Percentiles rank a stretch among this genome's conserved stretches.
These are phyloP conservation scores for Oophaga sylvatica DNA, from an alignment of 2,797 vertebrate genomes.

Conservation along the genomic window DNA sequence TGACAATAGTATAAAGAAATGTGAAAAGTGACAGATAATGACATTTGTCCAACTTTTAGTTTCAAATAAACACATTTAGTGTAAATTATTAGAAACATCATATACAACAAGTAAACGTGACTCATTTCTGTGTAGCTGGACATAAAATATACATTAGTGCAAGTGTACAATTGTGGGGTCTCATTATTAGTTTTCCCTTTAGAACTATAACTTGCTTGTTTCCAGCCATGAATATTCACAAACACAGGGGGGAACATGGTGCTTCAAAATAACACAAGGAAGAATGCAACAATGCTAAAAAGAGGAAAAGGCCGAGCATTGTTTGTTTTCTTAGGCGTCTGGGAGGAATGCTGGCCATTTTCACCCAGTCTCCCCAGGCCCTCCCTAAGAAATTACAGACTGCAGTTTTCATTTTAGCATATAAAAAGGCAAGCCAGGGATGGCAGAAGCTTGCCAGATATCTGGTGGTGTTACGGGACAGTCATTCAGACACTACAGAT, in stretches of 20 bases:
- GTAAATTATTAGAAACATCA: no score
- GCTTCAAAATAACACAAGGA: slow-evolving; percentile 12
- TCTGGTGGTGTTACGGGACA: slow-evolving; percentile 57
- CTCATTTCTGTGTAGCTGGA: no score
- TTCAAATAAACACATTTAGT: no score
- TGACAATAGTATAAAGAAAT: background rate
- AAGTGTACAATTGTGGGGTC: background rate
- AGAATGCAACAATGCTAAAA: slow-evolving; percentile 2
- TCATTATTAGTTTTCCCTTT: background rate
- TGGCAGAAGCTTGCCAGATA: slow-evolving; percentile 63
- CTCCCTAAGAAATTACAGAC: slow-evolving; percentile 69
- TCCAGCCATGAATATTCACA: slow-evolving; percentile 2
- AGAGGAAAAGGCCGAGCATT: slow-evolving; percentile 48
- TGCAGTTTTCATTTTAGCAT: slow-evolving; percentile 57
- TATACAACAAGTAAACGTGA: no score
- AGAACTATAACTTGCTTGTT: background rate
- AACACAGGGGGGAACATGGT: background rate
- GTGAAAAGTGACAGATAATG: background rate
- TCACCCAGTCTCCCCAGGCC: slow-evolving; percentile 38
- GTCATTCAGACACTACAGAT: slow-evolving; percentile 42
- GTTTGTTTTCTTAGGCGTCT: slow-evolving; percentile 58
- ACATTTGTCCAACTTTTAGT: background rate
- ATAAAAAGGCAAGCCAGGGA: slow-evolving; percentile 56
- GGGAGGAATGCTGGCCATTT: slow-evolving; percentile 57
- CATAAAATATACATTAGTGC: background rate